Base-by-base conservation (phyloP, 2,888 invertebrate species). In the Platycnemis pennipes region DNA sequence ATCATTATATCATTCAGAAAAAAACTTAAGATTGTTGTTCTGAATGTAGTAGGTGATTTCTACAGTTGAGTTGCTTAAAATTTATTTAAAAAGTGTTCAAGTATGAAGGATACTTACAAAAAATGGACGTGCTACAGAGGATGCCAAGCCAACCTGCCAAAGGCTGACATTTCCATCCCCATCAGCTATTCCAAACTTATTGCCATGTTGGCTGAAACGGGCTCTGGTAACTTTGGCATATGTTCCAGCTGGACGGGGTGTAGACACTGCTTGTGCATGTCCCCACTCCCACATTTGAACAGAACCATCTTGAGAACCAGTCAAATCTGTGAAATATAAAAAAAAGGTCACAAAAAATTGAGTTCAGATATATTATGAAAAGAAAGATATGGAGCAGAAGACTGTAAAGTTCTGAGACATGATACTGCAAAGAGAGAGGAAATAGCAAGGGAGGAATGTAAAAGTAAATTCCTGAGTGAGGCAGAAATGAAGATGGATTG, bases 251-350 rank as follows among this genome's bases (percentile, higher is more conserved):
- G 99, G 98, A 77, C 99, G 97, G 0, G 99, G 99, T 44, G 98
- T 98, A 96, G 99, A 98, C 26, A 99, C 98, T 85, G 99, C 98
- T 95, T 98, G 98, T 94, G 98, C 98, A 96, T 99, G 99, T 13
- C 99, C 99, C 99, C 99, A 99, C 97, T 99, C 99, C 99, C 99
- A 99, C 95, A 99, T 97, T 95, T 98, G 98, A 0, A 99, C 99
- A 0, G 99, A 99, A 16, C 99, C 99, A 97, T 99, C 99, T 96
- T 99, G 99, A 22, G 99, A 98, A 94, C 99, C 99, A 87, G 99
- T 99, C 95, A 99, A 97, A 97, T 99, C 98, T 98, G 96, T 26
- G 95, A 94, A 94, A 94, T 63, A 44, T 77, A 94, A 94, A 94
- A 69, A 89, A 26, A 46, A 63, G 26, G 22, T 63, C 19, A 63